Percentiles rank a stretch among this genome's conserved stretches.
These are phyloP conservation scores for Lottia scabra DNA, from an alignment of 2,888 invertebrate genomes.

Conservation along the genomic window DNA sequence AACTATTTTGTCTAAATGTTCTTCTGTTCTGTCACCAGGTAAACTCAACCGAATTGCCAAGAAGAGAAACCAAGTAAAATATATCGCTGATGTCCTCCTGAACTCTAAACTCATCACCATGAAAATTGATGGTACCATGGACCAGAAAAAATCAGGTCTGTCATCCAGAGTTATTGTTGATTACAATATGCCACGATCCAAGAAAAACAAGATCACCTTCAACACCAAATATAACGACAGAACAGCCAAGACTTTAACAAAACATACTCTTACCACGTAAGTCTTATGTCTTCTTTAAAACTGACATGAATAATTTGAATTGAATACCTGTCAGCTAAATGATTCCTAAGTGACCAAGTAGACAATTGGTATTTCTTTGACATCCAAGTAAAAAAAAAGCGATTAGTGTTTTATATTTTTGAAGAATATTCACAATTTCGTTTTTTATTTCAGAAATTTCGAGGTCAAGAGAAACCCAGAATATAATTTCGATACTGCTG, in stretches of 20 bases:
- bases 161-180: constrained; percentile 34
- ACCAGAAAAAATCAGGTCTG: constrained; percentile 17
- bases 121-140: constrained; percentile 8
- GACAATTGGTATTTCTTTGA: too few species aligned
- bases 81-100: constrained; percentile 9
- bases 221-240: constrained; percentile 42
- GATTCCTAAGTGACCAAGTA: too few species aligned
- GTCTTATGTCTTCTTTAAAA: too few species aligned
- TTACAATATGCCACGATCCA: constrained; percentile 43
- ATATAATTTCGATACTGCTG: constrained; percentile 29
- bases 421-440: too few species aligned
- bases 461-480: constrained; percentile 30
- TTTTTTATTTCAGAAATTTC: constrained; percentile 29
- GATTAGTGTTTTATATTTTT: too few species aligned
- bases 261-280: constrained; percentile 40
- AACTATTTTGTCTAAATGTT: too few species aligned
- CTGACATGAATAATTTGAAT: too few species aligned
- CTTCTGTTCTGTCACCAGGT: neutral
- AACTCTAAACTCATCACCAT: constrained; percentile 13
- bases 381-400: too few species aligned
- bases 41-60: neutral
- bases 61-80: constrained; percentile 10
- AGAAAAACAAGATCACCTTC: constrained; percentile 42
- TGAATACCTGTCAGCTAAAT: too few species aligned
- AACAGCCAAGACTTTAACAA: constrained; percentile 40